These are phyloP conservation scores for Ceuthmochares aereus DNA, from an alignment of 2,113 vertebrate species.

Conservation along the genomic window DNA sequence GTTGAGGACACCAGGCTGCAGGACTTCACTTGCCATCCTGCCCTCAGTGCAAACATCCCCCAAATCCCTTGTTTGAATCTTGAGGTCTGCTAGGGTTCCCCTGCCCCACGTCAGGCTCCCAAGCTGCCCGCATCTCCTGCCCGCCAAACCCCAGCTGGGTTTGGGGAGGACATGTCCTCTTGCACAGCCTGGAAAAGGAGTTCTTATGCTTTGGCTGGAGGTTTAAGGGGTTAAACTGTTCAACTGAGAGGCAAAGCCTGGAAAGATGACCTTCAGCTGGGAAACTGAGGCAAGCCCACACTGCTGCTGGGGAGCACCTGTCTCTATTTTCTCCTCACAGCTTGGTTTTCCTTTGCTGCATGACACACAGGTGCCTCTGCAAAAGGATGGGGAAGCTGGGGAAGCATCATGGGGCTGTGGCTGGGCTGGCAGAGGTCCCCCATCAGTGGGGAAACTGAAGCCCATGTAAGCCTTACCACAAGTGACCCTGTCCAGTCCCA, in stretches of 20 bases:
- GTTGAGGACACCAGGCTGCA: neutral
- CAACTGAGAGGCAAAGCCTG: neutral
- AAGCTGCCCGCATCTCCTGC: neutral
- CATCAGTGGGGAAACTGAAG: neutral
- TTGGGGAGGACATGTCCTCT: rapidly evolving
- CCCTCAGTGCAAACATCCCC: neutral
- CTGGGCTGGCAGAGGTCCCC: neutral
- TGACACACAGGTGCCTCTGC: neutral
- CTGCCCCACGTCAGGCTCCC: neutral
- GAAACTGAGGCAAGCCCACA: neutral
- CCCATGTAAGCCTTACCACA: rapidly evolving
- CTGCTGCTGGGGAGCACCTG: neutral
- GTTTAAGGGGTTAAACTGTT: neutral
- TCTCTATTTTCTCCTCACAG: neutral
- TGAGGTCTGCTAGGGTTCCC: neutral
- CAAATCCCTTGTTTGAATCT: neutral
- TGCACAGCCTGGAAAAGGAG: neutral
- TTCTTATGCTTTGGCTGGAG: neutral
- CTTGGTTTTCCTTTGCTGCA: neutral
- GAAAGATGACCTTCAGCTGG: neutral
- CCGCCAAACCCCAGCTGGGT: neutral
- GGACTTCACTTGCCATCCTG: neutral
- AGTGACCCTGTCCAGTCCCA: neutral
- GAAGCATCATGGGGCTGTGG: rapidly evolving
- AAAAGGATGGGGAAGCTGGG: neutral